Evolutionary conservation across 2,888 invertebrate species (phyloP).

Genomic region (Drosophila heteroneura): DNA sequence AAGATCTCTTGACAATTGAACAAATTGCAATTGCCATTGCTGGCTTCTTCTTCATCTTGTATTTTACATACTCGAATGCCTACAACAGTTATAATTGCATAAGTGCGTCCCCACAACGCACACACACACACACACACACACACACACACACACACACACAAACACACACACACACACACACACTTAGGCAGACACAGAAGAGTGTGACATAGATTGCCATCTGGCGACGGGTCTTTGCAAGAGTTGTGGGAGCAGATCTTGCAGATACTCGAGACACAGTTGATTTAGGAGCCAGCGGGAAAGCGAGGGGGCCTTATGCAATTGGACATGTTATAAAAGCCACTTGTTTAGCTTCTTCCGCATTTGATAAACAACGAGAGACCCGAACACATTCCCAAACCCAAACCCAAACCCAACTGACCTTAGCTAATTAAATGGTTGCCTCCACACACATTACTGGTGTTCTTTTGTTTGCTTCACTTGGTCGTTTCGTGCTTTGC

Average conservation of each 20-base stretch:
- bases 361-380: conserved; percentile 7
- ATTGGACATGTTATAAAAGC: conserved; percentile 23
- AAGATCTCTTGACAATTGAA: conserved; percentile 63
- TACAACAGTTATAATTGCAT: conserved; percentile 76
- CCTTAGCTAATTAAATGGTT: conserved; percentile 60
- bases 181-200: neutral
- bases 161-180: neutral
- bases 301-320: conserved; percentile 38
- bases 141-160: neutral
- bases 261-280: conserved; percentile 42
- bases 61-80: conserved; percentile 63
- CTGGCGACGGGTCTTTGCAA: conserved; percentile 41
- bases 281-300: conserved; percentile 2
- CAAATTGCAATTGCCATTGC: conserved; percentile 68
- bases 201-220: conserved; percentile 57
- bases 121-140: conserved; percentile 6
- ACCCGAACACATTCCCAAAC: neutral
- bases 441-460: conserved; percentile 19
- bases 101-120: conserved; percentile 60
- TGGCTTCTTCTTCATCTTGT: conserved; percentile 33
- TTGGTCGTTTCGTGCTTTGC: conserved; percentile 7
- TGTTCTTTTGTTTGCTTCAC: conserved; percentile 16
- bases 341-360: conserved; percentile 37
- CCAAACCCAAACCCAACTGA: conserved; percentile 45
- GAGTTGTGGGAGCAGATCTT: conserved; percentile 51